phyloP scores from a whole-genome alignment of 35 echinoderm and acorn worm genomes.

The Holothuria glaberrima region DNA sequence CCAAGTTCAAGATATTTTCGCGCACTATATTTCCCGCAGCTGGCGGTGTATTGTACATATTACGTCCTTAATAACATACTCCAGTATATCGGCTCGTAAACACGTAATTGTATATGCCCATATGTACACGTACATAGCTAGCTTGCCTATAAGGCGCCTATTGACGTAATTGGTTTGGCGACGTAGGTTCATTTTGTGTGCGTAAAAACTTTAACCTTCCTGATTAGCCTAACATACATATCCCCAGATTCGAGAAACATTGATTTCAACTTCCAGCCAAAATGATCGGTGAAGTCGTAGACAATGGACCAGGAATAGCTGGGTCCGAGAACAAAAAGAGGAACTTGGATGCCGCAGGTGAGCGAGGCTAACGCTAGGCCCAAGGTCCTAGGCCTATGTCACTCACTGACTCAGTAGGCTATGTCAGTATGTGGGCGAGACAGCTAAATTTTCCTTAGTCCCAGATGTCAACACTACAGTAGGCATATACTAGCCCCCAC shows the following conservation, averaged over 20 bases:
- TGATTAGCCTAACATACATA: not conserved
- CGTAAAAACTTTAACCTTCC: not conserved
- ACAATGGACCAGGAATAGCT: not conserved
- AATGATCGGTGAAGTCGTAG: constrained; percentile 15
- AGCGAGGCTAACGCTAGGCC: no score
- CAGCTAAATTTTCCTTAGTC: no score
- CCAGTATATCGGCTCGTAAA: not conserved
- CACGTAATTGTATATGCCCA: no score
- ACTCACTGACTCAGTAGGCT: not conserved
- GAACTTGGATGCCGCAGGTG: constrained; percentile 3
- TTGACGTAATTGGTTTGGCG: not conserved
- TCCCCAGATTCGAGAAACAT: not conserved
- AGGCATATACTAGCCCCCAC: no score
- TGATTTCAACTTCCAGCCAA: not conserved
- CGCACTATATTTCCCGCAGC: not conserved
- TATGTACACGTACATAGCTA: not conserved
- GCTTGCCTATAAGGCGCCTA: not conserved
- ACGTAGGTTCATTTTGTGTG: no score
- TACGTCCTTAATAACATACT: not conserved
- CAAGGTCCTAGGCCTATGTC: no score
- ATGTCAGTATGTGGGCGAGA: no score
- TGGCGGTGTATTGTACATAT: not conserved
- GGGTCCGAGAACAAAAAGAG: constrained; percentile 38
- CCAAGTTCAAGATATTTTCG: constrained; percentile 39
- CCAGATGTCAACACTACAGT: no score